phyloP scores from a whole-genome alignment of 2,888 invertebrate species.

The Drosophila suboccidentalis region DNA sequence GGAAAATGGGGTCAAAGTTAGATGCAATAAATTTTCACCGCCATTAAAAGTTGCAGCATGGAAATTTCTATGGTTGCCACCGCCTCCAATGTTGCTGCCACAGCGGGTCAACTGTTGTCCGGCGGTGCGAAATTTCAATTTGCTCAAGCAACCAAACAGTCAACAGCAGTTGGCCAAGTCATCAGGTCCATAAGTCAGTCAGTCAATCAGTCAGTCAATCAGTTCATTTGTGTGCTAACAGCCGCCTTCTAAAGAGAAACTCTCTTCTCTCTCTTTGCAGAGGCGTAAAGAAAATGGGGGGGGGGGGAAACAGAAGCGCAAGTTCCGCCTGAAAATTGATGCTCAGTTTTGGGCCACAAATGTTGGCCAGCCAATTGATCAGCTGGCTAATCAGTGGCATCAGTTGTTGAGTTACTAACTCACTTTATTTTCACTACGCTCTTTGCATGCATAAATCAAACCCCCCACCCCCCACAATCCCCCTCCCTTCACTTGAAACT shows the following conservation, averaged over 20 bases:
- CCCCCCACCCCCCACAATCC: not conserved
- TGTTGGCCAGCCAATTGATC: conserved; percentile 28
- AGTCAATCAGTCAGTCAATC: conserved; percentile 31
- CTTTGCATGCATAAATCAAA: conserved; percentile 67
- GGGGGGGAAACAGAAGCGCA: conserved; percentile 26
- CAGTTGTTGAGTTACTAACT: conserved; percentile 51
- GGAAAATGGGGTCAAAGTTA: conserved; percentile 30
- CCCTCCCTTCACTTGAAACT: conserved; percentile 41
- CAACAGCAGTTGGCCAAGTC: conserved; percentile 26
- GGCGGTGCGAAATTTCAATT: conserved; percentile 45
- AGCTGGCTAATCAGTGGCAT: conserved; percentile 24
- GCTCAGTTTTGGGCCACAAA: conserved; percentile 1
- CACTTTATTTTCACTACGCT: conserved; percentile 42
- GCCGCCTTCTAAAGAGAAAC: conserved; percentile 37
- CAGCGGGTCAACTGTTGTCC: conserved; percentile 45
- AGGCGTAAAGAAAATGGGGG: conserved; percentile 22
- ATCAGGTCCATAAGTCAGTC: conserved; percentile 19
- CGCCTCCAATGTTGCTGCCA: conserved; percentile 21
- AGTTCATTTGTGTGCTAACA: conserved; percentile 4
- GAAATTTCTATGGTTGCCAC: not conserved
- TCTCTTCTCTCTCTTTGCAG: conserved; percentile 27
- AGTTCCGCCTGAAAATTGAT: conserved; percentile 28
- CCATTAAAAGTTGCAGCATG: conserved; percentile 12
- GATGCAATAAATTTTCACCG: conserved; percentile 15
- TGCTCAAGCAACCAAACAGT: conserved; percentile 4